These are phyloP conservation scores for Trissoscelio sp. DNA, from an alignment of 2,888 invertebrate species.

Conservation along the genomic window DNA sequence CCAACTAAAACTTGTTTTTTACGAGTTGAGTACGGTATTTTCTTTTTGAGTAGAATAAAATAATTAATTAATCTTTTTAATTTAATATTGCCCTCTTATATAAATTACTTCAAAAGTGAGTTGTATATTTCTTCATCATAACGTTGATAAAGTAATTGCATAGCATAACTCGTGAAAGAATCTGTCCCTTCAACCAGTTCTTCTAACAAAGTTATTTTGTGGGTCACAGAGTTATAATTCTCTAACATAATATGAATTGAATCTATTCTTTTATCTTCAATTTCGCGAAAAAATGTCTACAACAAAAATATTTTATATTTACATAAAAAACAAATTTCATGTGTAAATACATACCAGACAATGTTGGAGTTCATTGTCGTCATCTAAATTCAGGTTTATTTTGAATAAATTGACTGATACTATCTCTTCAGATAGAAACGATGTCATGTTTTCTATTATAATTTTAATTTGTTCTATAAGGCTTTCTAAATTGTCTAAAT, in stretches of 20 bases:
- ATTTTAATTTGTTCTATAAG: slow-evolving; percentile 88
- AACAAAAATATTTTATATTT: slow-evolving; percentile 37
- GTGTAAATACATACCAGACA: slow-evolving; percentile 29
- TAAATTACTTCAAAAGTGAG: slow-evolving; percentile 59
- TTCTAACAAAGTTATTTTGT: slow-evolving; percentile 93
- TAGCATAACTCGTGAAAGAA: slow-evolving; percentile 89
- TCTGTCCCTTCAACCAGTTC: slow-evolving; percentile 91
- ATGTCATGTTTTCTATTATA: slow-evolving; percentile 75
- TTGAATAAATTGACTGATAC: slow-evolving; percentile 76
- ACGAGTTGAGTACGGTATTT: too few relatives aligned
- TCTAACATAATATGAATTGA: slow-evolving; percentile 88
- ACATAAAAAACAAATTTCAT: too few relatives aligned
- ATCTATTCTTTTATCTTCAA: slow-evolving; percentile 88
- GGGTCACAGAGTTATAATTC: slow-evolving; percentile 91
- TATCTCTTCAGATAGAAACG: slow-evolving; percentile 67
- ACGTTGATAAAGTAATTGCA: slow-evolving; percentile 90
- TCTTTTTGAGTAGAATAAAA: too few relatives aligned
- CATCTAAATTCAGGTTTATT: slow-evolving; percentile 19
- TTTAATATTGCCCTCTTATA: too few relatives aligned
- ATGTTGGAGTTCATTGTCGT: slow-evolving; percentile 27
- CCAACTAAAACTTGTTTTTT: too few relatives aligned
- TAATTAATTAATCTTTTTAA: not conserved
- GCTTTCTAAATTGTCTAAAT: slow-evolving; percentile 86
- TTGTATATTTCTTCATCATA: slow-evolving; percentile 93
- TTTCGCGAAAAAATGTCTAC: slow-evolving; percentile 89